phyloP scores from a whole-genome alignment of 2,113 vertebrate species.

The Paracanthobrama guichenoti region DNA sequence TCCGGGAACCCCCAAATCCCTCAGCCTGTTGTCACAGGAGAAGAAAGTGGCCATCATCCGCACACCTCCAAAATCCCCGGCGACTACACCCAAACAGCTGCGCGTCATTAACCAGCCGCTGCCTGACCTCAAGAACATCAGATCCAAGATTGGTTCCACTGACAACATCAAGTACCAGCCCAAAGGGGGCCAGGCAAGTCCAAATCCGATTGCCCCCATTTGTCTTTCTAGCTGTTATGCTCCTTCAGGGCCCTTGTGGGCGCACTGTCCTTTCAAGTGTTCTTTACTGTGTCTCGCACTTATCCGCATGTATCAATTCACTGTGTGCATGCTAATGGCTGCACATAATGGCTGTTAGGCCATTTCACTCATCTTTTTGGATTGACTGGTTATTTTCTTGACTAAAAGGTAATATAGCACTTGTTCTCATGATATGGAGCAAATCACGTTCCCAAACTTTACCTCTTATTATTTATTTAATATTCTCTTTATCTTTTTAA shows the following conservation, averaged over 20 bases:
- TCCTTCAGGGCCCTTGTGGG: neutral
- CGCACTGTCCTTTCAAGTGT: constrained; percentile 4
- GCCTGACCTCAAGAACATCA: constrained; percentile 96
- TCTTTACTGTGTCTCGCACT: neutral
- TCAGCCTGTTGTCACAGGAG: constrained; percentile 90
- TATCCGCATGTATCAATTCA: neutral
- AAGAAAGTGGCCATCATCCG: constrained; percentile 93
- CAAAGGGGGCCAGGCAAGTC: constrained; percentile 93
- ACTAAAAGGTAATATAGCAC: neutral
- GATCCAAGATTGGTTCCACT: constrained; percentile 95
- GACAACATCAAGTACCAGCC: constrained; percentile 99
- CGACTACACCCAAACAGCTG: constrained; percentile 91
- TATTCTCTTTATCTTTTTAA: neutral
- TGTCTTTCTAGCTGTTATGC: neutral
- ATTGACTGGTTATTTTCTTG: neutral
- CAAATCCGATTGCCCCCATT: neutral
- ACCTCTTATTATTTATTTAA: neutral
- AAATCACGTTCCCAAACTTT: neutral
- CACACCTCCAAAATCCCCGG: constrained; percentile 96
- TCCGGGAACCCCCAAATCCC: constrained; percentile 90
- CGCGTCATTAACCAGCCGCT: constrained; percentile 93
- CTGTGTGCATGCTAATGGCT: neutral
- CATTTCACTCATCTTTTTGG: neutral
- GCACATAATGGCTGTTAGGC: neutral
- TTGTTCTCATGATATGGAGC: neutral